Percentiles rank a stretch among this genome's conserved stretches.
Conservation (phyloP, 2,113 vertebrate species). For the Cheilinus undulatus region DNA sequence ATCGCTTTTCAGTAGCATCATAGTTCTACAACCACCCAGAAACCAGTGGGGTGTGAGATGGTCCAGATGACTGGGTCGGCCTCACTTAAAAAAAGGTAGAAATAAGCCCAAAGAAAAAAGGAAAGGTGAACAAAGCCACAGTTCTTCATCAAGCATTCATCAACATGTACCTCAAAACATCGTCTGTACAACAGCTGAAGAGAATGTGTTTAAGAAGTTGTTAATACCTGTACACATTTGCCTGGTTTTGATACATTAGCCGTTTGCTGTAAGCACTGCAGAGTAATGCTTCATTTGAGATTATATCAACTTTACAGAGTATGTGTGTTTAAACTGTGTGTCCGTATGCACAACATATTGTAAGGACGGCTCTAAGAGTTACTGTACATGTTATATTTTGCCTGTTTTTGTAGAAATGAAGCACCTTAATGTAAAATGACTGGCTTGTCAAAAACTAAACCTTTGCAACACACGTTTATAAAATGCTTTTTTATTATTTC, state of each 20-base stretch:
- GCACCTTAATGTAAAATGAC: constrained; percentile 84
- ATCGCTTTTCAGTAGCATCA: constrained; percentile 77
- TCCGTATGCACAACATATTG: constrained; percentile 25
- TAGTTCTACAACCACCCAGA: constrained; percentile 60
- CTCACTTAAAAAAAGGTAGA: constrained; percentile 48
- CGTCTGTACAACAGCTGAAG: constrained; percentile 79
- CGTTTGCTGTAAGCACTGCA: constrained; percentile 73
- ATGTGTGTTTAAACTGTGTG: constrained; percentile 61
- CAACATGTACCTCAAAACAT: constrained; percentile 65
- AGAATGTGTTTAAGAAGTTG: constrained; percentile 70
- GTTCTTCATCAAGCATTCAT: constrained; percentile 68
- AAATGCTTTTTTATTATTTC: constrained; percentile 77
- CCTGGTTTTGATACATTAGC: constrained; percentile 72
- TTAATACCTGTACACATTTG: constrained; percentile 75
- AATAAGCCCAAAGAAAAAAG: constrained; percentile 53
- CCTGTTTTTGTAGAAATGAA: constrained; percentile 78
- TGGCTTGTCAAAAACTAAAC: constrained; percentile 77
- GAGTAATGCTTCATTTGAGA: constrained; percentile 65
- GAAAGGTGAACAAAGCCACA: constrained; percentile 56
- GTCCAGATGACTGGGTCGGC: constrained; percentile 64
- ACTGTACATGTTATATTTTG: constrained; percentile 79
- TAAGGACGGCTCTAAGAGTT: constrained; percentile 54
- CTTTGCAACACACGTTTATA: constrained; percentile 74
- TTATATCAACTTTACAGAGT: constrained; percentile 75
- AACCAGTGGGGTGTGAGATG: constrained; percentile 69